Evolutionary conservation across 1,140 invertebrate genomes (phyloP).

Genomic region (Frieseomelitta varia): DNA sequence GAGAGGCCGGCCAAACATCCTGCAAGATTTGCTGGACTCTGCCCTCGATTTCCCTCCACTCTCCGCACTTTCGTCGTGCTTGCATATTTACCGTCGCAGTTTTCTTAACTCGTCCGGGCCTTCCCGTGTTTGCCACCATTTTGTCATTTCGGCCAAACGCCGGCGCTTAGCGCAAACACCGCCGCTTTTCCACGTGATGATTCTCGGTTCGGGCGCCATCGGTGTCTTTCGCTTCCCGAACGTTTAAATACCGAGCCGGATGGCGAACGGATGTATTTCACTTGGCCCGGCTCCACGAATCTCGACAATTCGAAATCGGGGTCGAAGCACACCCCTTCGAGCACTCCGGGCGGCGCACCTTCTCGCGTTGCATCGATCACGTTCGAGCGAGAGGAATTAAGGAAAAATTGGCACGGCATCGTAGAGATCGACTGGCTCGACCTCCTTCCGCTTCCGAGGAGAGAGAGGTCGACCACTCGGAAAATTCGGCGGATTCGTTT

Average conservation of each 20-base stretch:
- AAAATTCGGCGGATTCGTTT: constrained; percentile 35
- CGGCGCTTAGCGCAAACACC: not conserved
- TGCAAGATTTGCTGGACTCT: constrained; percentile 44
- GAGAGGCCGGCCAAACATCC: constrained; percentile 44
- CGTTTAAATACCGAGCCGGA: not conserved
- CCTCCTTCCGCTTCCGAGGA: not conserved
- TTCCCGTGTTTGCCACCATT: not conserved
- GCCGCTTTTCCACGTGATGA: not conserved
- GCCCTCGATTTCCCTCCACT: not conserved
- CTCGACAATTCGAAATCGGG: not conserved
- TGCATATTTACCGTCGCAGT: not conserved
- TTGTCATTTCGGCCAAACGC: not conserved
- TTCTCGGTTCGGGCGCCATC: not conserved
- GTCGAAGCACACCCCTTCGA: not conserved
- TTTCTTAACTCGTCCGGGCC: not conserved
- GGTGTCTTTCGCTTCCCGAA: not conserved
- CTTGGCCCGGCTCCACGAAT: constrained; percentile 5
- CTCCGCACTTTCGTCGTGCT: not conserved
- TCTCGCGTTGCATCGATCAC: constrained; percentile 1
- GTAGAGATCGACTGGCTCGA: constrained; percentile 1
- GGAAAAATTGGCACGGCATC: not conserved
- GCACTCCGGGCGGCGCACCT: not conserved
- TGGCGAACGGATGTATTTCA: too few relatives aligned
- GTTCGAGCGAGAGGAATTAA: constrained; percentile 17
- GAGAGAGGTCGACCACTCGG: constrained; percentile 24